Percentiles rank a stretch among this genome's conserved stretches.
Conservation (phyloP, 2,113 vertebrate species). For the Cavia porcellus region DNA sequence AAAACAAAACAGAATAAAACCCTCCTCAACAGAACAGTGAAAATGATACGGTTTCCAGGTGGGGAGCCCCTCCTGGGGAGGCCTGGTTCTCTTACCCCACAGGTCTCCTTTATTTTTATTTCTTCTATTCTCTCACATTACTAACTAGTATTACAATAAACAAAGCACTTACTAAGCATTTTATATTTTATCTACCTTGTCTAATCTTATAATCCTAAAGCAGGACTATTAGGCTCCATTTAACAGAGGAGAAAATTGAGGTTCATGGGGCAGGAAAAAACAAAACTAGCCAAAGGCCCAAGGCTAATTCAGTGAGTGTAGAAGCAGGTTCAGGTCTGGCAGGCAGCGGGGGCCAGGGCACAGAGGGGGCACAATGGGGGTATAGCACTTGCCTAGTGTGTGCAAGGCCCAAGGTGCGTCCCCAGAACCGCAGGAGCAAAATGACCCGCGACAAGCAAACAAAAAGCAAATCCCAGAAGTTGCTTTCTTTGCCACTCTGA, state of each 20-base stretch:
- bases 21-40: too few relatives aligned
- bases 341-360: background rate
- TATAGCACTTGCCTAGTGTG: background rate
- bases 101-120: background rate
- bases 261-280: background rate
- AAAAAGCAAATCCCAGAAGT: background rate
- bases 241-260: slow-evolving; percentile 28
- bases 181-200: background rate
- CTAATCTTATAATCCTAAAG: background rate
- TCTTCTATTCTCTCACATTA: background rate
- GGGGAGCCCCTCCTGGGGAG: too few relatives aligned
- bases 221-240: background rate
- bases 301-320: background rate
- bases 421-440: background rate
- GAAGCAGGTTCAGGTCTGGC: background rate
- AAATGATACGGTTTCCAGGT: too few relatives aligned
- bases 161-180: background rate
- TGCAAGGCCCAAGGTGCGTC: background rate
- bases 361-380: too few relatives aligned
- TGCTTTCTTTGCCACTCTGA: background rate
- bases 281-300: background rate
- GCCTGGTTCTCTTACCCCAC: too few relatives aligned
- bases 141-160: background rate
- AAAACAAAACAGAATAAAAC: too few relatives aligned
- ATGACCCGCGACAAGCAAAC: background rate